Conservation (phyloP, 1,140 invertebrate genomes). For the Pogonomyrmex barbatus region DNA sequence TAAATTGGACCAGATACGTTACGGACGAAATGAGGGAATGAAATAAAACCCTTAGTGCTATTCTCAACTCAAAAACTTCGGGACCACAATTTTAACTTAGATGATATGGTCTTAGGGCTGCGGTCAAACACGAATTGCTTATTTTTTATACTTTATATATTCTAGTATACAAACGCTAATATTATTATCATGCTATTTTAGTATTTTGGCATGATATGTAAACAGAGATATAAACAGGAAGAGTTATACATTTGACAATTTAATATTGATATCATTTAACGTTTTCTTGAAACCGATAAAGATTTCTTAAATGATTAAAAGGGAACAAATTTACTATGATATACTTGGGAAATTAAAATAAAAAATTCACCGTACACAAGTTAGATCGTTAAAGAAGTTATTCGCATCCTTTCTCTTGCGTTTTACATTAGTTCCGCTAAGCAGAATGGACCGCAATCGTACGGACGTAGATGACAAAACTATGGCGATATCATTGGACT, state of each 20-base stretch:
- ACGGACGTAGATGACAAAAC: conserved; percentile 62
- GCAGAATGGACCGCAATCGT: conserved; percentile 41
- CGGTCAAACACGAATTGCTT: background rate
- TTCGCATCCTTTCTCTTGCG: conserved; percentile 25
- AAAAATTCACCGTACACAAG: background rate
- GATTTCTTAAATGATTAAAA: background rate
- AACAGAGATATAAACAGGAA: background rate
- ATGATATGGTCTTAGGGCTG: background rate
- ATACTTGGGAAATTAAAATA: conserved; percentile 6
- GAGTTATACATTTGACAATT: background rate
- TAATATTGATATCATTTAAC: background rate
- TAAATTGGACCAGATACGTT: conserved; percentile 79
- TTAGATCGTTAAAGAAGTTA: conserved; percentile 42
- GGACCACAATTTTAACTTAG: conserved; percentile 8
- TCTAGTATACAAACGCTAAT: background rate
- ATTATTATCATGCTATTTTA: background rate
- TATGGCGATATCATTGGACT: conserved; percentile 56
- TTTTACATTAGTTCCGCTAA: conserved; percentile 47
- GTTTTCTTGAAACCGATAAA: background rate
- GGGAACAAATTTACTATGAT: background rate
- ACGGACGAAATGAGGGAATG: conserved; percentile 72
- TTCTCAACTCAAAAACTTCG: conserved; percentile 17
- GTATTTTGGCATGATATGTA: background rate
- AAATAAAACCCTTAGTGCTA: conserved; percentile 68
- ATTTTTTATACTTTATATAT: background rate